phyloP scores from a whole-genome alignment of 1,140 invertebrate species.

The Eurosta solidaginis region DNA sequence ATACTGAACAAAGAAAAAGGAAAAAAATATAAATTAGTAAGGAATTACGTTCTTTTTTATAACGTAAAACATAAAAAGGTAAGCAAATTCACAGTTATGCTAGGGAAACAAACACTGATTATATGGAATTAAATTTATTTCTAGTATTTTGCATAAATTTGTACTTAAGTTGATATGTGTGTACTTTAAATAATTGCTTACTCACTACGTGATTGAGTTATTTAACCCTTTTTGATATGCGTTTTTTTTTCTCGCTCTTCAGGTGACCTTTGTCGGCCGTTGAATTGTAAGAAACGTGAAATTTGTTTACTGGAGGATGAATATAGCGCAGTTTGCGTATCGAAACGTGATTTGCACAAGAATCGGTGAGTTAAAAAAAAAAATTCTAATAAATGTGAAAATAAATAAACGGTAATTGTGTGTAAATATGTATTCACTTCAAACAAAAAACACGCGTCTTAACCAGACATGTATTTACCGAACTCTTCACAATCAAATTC shows the following conservation, averaged over 20 bases:
- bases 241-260: not conserved
- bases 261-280: conserved; percentile 84
- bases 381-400: not conserved
- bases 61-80: too few relatives aligned
- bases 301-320: conserved; percentile 83
- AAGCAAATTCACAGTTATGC: too few relatives aligned
- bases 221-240: not conserved
- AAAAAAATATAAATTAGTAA: too few relatives aligned
- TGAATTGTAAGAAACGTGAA: conserved; percentile 88
- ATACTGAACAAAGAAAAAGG: too few relatives aligned
- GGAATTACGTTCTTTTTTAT: too few relatives aligned
- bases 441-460: too few relatives aligned
- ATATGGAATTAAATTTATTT: not conserved
- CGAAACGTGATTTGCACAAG: conserved; percentile 81
- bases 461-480: too few relatives aligned
- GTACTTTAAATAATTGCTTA: not conserved
- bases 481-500: too few relatives aligned
- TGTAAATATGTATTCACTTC: not conserved
- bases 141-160: not conserved
- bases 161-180: not conserved
- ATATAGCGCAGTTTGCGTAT: conserved; percentile 85
- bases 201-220: not conserved
- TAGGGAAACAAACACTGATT: not conserved
- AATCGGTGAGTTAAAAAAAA: conserved; percentile 69
- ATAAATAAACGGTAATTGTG: not conserved